A percentile compares a stretch with the other conserved stretches of the same genome.
phyloP scores from a whole-genome alignment of 92 coral and sea anemone species.

The Porites divaricata region DNA sequence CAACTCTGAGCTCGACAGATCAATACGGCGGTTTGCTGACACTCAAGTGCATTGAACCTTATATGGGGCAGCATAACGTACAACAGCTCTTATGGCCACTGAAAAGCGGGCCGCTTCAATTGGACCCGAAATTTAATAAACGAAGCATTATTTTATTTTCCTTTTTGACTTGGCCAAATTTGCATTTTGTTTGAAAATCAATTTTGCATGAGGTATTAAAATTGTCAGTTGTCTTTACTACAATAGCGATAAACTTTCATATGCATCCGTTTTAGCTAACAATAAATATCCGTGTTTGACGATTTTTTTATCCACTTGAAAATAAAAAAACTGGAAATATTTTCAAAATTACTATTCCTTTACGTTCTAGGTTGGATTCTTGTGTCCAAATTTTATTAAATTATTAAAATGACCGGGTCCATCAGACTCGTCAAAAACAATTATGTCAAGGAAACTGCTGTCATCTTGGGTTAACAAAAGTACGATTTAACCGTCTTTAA shows the following conservation, averaged over 20 bases:
- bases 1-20: neutral
- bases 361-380: neutral
- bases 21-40: neutral
- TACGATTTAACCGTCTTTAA: neutral
- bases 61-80: neutral
- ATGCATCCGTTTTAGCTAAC: neutral
- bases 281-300: neutral
- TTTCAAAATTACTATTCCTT: neutral
- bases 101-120: neutral
- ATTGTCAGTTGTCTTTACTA: neutral
- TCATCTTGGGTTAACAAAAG: neutral
- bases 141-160: neutral
- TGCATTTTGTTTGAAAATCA: slow-evolving; percentile 25
- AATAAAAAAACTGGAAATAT: neutral
- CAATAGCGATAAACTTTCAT: neutral
- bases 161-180: slow-evolving; percentile 14
- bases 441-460: neutral
- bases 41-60: neutral
- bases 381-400: neutral
- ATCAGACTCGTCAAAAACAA: neutral
- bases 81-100: too few relatives aligned
- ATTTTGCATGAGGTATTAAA: slow-evolving; percentile 17
- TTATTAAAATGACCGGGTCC: neutral
- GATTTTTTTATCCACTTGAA: too few relatives aligned
- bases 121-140: neutral